Conservation (phyloP, 2,888 invertebrate genomes). For the Apodemia duryi region DNA sequence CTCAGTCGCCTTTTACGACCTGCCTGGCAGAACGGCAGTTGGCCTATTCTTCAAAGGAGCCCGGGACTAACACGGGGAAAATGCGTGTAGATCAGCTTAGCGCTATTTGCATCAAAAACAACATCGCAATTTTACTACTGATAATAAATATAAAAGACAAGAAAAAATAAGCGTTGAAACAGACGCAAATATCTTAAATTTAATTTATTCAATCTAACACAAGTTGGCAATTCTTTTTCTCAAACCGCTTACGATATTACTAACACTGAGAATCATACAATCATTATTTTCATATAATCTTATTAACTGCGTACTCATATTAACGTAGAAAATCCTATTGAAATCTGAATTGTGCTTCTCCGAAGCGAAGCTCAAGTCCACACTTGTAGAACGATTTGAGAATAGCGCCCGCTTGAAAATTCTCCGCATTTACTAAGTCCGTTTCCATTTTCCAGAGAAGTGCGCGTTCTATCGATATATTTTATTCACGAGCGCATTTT, state of each 20-base stretch:
- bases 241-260: neutral
- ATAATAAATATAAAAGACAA: no score
- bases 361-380: constrained; percentile 16
- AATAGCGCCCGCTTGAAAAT: constrained; percentile 43
- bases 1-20: no score
- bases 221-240: neutral
- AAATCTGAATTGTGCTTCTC: constrained; percentile 6
- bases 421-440: constrained; percentile 35
- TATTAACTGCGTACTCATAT: constrained; percentile 7
- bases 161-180: no score
- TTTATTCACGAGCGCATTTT: constrained; percentile 44
- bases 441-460: constrained; percentile 37
- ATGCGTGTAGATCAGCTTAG: no score
- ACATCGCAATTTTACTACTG: no score
- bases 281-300: constrained; percentile 9
- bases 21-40: no score
- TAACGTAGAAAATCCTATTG: constrained; percentile 10
- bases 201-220: no score
- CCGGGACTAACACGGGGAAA: no score
- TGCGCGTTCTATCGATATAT: constrained; percentile 50
- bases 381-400: constrained; percentile 29
- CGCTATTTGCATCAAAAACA: no score
- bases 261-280: neutral
- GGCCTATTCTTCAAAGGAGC: no score
- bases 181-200: no score